Evolutionary conservation across 1,140 invertebrate genomes (phyloP).

Genomic region (Drosophila serrata): DNA sequence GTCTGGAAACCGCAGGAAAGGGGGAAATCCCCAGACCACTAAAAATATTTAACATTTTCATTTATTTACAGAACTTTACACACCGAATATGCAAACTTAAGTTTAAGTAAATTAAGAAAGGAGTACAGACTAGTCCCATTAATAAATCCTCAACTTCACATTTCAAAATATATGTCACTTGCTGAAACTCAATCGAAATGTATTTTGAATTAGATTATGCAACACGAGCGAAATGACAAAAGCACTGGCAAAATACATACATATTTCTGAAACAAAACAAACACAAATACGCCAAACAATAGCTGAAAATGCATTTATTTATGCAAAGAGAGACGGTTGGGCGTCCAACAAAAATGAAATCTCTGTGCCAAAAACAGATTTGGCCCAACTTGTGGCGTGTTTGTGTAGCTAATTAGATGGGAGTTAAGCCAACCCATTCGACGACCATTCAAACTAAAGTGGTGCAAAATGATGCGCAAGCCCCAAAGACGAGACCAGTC

Average conservation of each 20-base stretch:
- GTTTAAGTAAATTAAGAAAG: neutral
- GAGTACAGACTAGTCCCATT: neutral
- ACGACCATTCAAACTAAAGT: constrained; percentile 53
- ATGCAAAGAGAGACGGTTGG: constrained; percentile 59
- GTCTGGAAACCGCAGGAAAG: neutral
- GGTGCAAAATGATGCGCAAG: constrained; percentile 60
- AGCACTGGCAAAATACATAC: constrained; percentile 58
- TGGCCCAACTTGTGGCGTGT: constrained; percentile 41
- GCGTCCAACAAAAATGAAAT: constrained; percentile 38
- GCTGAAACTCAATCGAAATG: constrained; percentile 54
- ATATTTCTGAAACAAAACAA: constrained; percentile 51
- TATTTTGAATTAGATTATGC: constrained; percentile 62
- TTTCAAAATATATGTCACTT: constrained; percentile 52
- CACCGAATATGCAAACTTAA: too few species aligned
- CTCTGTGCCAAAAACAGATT: constrained; percentile 50
- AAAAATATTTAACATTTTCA: neutral
- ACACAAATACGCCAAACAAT: constrained; percentile 31
- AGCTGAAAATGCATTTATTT: constrained; percentile 72
- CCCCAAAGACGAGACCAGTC: constrained; percentile 3
- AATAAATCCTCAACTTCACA: neutral
- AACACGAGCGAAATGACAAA: constrained; percentile 24
- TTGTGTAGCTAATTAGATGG: constrained; percentile 75
- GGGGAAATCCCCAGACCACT: neutral
- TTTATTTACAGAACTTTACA: neutral
- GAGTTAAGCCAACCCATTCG: constrained; percentile 46